Evolutionary conservation across 2,797 vertebrate species (phyloP), one percentile per base, ranked within the genome.

Genomic region (Peromyscus attwateri): DNA sequence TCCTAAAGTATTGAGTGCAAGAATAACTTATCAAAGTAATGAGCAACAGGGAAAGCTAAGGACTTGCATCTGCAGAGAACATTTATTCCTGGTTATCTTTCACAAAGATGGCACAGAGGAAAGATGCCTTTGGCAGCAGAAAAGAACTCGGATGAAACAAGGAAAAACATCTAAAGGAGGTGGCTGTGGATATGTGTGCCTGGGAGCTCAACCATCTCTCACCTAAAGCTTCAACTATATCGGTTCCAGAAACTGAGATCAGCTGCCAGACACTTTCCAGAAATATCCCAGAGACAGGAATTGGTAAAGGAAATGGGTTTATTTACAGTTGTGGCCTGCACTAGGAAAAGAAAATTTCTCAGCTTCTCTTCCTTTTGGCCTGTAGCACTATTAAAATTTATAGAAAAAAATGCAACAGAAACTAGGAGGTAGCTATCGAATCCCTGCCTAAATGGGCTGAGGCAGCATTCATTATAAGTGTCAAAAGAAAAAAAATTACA

Each of bases 401-500:
- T 21, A 62, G 37, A 76, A 89, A 89, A 34, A 34, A 5, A 62
- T 31, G 16, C 6, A 16, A 25, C 29, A 62, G 37, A 46, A 62
- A 21, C 27, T 76, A 19, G 25, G n/a, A 73, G 66, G 16, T 55
- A 57, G 68, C 23, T 87, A 40, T 25, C 21, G 10, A 34, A n/a
- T n/a, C 21, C 21, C 64, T 70, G 64, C 11, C 46, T 27, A 84
- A 70, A 87, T 34, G 46, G 88, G 60, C 95, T 96, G 92, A 64
- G 80, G 60, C 31, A 66, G 87, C 66, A 52, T 88, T 95, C 90
- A 88, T 93, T 71, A 81, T 62, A 94, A 93, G 92, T 95, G 66
- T 81, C n/a, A 75, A 83, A 64, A 79, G 62, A 43, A 75, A 64
- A 71, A 62, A 89, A 71, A 34, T 37, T 31, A 29, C 5, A 79